Percentiles rank a stretch among this genome's conserved stretches.
These are phyloP conservation scores for Astur gentilis DNA, from an alignment of 2,113 vertebrate species.

Conservation along the genomic window DNA sequence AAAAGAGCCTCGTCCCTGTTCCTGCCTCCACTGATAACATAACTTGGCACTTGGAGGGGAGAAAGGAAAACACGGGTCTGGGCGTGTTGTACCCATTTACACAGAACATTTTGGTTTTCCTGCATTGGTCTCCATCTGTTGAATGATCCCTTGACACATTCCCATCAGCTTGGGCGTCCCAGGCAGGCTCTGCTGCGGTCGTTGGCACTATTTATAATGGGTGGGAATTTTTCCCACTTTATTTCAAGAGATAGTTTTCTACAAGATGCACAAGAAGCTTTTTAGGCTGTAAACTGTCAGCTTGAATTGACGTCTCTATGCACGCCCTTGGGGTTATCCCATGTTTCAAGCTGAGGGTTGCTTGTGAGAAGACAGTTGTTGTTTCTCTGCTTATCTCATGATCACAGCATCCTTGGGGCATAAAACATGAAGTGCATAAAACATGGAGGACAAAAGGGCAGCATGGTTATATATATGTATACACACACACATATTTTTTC, in stretches of 20 bases:
- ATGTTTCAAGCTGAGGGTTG: background rate
- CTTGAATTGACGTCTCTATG: background rate
- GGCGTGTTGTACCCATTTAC: background rate
- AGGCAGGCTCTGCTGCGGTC: background rate
- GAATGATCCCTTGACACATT: background rate
- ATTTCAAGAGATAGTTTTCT: background rate
- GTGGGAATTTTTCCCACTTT: background rate
- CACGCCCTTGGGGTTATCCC: background rate
- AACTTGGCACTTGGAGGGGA: background rate
- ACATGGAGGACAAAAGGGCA: background rate
- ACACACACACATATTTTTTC: accelerated
- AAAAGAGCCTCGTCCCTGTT: background rate
- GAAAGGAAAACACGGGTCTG: background rate
- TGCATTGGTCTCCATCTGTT: background rate
- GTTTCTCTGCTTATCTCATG: background rate
- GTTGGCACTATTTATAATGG: background rate
- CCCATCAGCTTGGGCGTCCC: background rate
- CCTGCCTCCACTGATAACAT: background rate
- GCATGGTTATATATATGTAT: background rate
- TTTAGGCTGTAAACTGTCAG: background rate
- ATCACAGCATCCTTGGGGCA: background rate
- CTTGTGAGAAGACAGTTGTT: background rate
- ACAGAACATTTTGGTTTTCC: background rate
- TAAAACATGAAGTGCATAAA: background rate
- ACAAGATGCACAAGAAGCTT: background rate